Conservation (phyloP, 2,113 vertebrate genomes). For the Thryonomys swinderianus region DNA sequence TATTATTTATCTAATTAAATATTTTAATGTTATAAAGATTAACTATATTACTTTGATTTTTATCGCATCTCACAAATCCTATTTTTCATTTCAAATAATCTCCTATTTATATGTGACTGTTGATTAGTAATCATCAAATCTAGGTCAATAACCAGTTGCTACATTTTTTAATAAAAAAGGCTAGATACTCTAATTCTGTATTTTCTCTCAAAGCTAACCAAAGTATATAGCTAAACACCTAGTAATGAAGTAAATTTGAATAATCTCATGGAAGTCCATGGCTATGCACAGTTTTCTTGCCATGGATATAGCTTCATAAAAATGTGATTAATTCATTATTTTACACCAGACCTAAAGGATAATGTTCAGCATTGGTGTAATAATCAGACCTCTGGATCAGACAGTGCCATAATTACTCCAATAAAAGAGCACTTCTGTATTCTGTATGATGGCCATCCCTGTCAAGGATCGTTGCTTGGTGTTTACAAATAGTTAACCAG, state of each 20-base stretch:
- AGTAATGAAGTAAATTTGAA: background rate
- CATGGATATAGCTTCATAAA: background rate
- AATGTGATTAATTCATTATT: slow-evolving; percentile 54
- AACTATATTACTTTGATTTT: background rate
- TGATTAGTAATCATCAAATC: background rate
- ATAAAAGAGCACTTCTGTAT: slow-evolving; percentile 51
- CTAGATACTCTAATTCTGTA: background rate
- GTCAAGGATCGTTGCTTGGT: slow-evolving; percentile 47
- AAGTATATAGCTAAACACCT: background rate
- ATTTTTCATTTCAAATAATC: background rate
- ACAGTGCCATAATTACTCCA: slow-evolving; percentile 43
- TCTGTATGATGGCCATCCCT: slow-evolving; percentile 24
- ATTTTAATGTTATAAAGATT: background rate
- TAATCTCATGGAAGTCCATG: background rate
- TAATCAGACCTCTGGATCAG: slow-evolving; percentile 12
- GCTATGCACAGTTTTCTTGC: background rate
- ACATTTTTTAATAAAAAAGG: background rate
- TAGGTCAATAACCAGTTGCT: background rate
- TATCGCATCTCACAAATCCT: background rate
- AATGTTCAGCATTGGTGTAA: background rate
- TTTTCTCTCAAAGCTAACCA: slow-evolving; percentile 20
- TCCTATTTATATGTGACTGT: background rate
- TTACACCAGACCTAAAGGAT: slow-evolving; percentile 33
- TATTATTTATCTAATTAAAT: background rate
- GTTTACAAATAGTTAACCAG: slow-evolving; percentile 74